These are phyloP conservation scores for Hippocampus barbouri DNA, from an alignment of 2,113 vertebrate genomes.

Conservation along the genomic window DNA sequence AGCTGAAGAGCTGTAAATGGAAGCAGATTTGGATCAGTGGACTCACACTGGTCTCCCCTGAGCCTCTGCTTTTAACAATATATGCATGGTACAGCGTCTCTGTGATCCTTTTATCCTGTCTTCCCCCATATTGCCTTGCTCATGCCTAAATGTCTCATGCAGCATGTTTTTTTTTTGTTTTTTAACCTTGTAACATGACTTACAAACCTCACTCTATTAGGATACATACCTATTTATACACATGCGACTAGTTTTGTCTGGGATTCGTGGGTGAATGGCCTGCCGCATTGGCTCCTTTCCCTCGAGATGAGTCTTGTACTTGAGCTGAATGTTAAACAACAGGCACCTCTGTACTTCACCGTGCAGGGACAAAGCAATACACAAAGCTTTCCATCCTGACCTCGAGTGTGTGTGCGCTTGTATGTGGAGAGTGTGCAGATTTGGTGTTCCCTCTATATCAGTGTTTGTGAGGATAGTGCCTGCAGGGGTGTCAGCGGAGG, in stretches of 20 bases:
- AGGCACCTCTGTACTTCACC: conserved; percentile 61
- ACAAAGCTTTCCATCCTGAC: conserved; percentile 62
- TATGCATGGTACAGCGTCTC: background rate
- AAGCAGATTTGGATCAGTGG: conserved; percentile 9
- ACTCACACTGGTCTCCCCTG: background rate
- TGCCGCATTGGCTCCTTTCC: conserved; percentile 46
- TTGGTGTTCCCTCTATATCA: conserved; percentile 29
- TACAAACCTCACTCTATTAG: background rate
- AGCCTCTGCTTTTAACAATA: conserved; percentile 4
- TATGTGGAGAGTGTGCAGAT: conserved; percentile 10
- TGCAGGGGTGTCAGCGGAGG: conserved; percentile 66
- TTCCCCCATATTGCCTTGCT: background rate
- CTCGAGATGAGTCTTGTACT: conserved; percentile 56
- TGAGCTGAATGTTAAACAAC: conserved; percentile 71
- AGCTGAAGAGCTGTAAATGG: conserved; percentile 22
- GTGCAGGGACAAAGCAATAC: conserved; percentile 59
- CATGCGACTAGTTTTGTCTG: conserved; percentile 41
- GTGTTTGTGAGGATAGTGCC: conserved; percentile 56
- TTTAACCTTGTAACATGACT: background rate
- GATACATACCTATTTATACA: conserved; percentile 4
- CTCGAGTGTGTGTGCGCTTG: conserved; percentile 33
- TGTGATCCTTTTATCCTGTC: conserved; percentile 2
- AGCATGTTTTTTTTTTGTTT: background rate
- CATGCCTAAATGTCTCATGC: background rate
- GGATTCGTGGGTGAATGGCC: conserved; percentile 47